These are phyloP conservation scores for Drosophila cyrtoloma DNA, from an alignment of 2,888 invertebrate species.

Conservation along the genomic window DNA sequence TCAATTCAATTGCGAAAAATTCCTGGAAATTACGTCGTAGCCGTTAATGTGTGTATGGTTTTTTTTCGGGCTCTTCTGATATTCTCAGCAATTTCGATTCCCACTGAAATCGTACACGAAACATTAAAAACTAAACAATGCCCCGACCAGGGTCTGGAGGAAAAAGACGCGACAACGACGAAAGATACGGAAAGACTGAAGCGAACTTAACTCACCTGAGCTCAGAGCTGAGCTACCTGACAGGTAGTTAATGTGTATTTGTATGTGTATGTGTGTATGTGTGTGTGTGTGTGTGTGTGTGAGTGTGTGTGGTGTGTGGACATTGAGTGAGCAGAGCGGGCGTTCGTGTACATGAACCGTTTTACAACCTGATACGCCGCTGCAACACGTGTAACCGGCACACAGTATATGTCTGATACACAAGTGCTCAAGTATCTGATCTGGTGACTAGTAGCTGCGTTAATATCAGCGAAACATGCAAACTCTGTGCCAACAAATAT, in stretches of 20 bases:
- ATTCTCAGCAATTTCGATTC: conserved; percentile 53
- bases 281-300: neutral
- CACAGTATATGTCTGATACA: conserved; percentile 64
- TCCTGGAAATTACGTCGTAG: conserved; percentile 68
- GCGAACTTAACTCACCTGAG: conserved; percentile 30
- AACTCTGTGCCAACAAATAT: conserved; percentile 33
- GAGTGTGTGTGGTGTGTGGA: conserved; percentile 7
- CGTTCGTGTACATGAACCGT: conserved; percentile 51
- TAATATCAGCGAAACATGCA: conserved; percentile 70
- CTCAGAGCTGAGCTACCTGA: conserved; percentile 44
- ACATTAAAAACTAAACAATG: conserved; percentile 49
- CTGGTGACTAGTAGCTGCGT: conserved; percentile 57
- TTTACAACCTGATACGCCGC: conserved; percentile 32
- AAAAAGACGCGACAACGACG: conserved; percentile 63
- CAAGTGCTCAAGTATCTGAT: conserved; percentile 54
- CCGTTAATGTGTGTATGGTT: conserved; percentile 27
- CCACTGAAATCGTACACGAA: conserved; percentile 46
- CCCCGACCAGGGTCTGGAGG: conserved; percentile 23
- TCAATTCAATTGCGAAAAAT: conserved; percentile 73
- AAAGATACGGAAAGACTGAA: conserved; percentile 73
- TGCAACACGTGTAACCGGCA: conserved; percentile 69
- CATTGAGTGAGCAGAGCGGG: conserved; percentile 41
- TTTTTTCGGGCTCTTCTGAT: conserved; percentile 29
- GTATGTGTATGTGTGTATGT: neutral
- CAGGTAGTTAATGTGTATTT: conserved; percentile 25